These are phyloP conservation scores for Microcaecilia unicolor DNA, from an alignment of 2,797 vertebrate genomes.

Conservation along the genomic window DNA sequence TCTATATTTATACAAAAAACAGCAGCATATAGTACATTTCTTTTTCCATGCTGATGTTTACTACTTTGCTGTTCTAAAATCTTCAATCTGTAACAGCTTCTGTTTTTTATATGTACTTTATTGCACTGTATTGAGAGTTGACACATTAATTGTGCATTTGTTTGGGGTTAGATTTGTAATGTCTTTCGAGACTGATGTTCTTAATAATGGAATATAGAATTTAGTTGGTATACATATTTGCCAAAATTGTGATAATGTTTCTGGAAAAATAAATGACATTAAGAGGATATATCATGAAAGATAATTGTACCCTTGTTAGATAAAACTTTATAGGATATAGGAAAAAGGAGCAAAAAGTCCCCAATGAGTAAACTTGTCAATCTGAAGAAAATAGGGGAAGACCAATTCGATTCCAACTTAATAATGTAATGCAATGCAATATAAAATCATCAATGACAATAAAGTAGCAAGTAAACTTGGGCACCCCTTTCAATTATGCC, in stretches of 20 bases:
- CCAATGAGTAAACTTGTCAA: no score
- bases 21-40: neutral
- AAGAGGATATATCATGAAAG: no score
- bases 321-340: no score
- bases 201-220: no score
- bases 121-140: neutral
- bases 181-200: neutral
- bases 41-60: neutral
- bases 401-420: no score
- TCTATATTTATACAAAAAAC: neutral
- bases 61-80: neutral
- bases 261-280: constrained; percentile 13
- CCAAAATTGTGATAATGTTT: neutral
- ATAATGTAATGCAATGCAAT: no score
- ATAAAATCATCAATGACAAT: no score
- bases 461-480: no score
- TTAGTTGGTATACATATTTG: neutral
- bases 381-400: no score
- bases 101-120: neutral
- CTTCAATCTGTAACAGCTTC: neutral
- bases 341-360: no score
- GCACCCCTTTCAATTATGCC: no score
- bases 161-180: neutral
- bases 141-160: constrained; percentile 4
- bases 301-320: no score